Base-by-base conservation (phyloP, 1,140 invertebrate genomes). In the Drosophila dunni region DNA sequence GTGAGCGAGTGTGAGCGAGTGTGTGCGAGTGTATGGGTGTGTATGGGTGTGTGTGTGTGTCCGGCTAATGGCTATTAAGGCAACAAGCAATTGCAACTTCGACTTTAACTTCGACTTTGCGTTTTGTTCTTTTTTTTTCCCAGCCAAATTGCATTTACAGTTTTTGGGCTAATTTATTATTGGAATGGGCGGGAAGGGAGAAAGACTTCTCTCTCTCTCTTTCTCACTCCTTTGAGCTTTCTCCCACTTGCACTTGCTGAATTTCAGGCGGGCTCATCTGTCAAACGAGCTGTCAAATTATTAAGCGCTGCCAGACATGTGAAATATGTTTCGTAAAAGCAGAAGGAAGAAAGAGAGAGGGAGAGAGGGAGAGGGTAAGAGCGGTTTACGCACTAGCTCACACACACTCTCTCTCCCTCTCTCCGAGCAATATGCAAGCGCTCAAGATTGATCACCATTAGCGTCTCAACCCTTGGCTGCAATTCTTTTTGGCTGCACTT, bases 1-100 rank as follows among this genome's bases (percentile, higher is more conserved):
- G 75, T 62, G 61, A 46, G 65, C 44, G 38, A 10, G 3, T 40
- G n/a, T 7, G 13, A 9, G 7, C 9, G 17, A 20, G 45, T 46
- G 45, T 46, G 10, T 24, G 70, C 51, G 75, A 69, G 53, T 46
- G 76, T 68, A 50, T 75, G 78, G 66, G 24, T 29, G 13, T 24
- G 50, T 36, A 44, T 29, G 62, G 57, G 54, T 53, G 62, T 53
- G 75, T 74, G 58, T 46, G 76, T 71, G 54, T 78, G 78, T 70
- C 75, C 82, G 77, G 79, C 83, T 86, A 88, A 86, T 86, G 82
- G 82, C 82, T 88, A 88, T 86, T 86, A 86, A 86, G 77, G 71
- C 79, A 46, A 51, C 69, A 20, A 33, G 50, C 15, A 11, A 63
- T 15, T 44, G 8, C 61, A n/a, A 63, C 8, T 53, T 42, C 13